Evolutionary conservation across 2,797 vertebrate genomes (phyloP), one percentile per base, ranked within the genome.

Genomic region (Eidolon dupreanum): DNA sequence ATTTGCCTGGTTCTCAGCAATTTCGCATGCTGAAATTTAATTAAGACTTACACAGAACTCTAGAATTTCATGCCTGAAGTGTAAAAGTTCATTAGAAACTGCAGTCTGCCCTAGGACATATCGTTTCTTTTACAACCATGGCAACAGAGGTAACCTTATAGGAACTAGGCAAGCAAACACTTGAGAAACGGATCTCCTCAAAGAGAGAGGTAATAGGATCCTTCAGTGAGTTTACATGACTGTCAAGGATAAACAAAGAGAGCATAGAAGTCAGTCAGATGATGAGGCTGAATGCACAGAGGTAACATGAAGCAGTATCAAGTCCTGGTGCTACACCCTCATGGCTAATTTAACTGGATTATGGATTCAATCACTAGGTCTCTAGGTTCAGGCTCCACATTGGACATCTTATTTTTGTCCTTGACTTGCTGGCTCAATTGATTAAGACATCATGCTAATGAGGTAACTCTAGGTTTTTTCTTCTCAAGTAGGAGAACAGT

Each of bases 121-220:
- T 26, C 79, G 82, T 59, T 82, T 90, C 73, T 95, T 90, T 68
- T 81, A 66, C 31, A 68, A n/a, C 68, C 59, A 49, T 83, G 61
- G 89, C 85, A 94, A 94, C 85, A 53, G 46, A 63, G 55, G 97
- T 90, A 96, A 96, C 74, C n/a, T 71, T 92, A 94, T 43, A 94
- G 92, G 77, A 31, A 26, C 20, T 8, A 28, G 90, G 93, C 85
- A 87, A 95, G 59, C 74, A 79, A 66, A 91, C 55, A 79, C 93
- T 61, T 70, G 88, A 91, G 90, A 89, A 85, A 87, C 31, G 9
- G 71, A 75, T 70, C 88, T 92, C 57, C 71, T 75, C 53, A 73
- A 83, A 95, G 31, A 84, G 66, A 65, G 36, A 78, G 71, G 94
- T 79, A 96, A 97, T 0, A 13, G 74, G 85, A 94, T 81, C 90